Base-by-base conservation (phyloP, 2,888 invertebrate genomes). In the Cataglyphis altisquamis region DNA sequence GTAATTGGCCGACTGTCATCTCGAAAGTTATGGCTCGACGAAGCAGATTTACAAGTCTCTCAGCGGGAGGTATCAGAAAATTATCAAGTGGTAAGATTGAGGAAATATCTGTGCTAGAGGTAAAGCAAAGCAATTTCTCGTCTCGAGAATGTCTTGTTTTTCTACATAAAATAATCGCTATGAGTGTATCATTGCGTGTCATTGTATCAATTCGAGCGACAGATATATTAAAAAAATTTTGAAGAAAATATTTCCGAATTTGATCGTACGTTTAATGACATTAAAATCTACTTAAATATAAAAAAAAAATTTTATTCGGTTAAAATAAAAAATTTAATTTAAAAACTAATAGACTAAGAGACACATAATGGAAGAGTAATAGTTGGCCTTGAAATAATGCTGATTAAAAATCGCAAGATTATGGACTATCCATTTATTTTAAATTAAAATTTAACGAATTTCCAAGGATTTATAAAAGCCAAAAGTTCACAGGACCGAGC, bases 11-110 rank as follows among this genome's bases (percentile, higher is more conserved):
- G 18, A 63, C 0, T 66, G 15, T 2, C 25, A 45, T 66, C 41
- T 66, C 15, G 15, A 66, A 45, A 32, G 32, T 32, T 32, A 32
- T 36, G 45, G 18, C n/a, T 21, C 36, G 45, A 48, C 15, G 12
- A 39, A 78, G 57, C 32, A 32, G 60, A 12, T 18, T 60, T 57
- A 70, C 70, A 57, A 52, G 39, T 52, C 15, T 68, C 64, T 70
- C n/a, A 81, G n/a, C 29, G 55, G 41, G 41, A 72, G 48, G 18
- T 25, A 9, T 10, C 39, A 48, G 15, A 67, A 48, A 9, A 67
- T 25, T 9, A 45, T 25, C 25, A 66, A 66, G 29, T 45, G 32
- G 4, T 32, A 25, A 25, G 25, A 25, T 25, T 25, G 25, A 25
- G 25, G 25, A 1, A 25, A 25, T 25, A 25, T 25, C 25, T 25